Percentiles rank a stretch among this genome's conserved stretches.
These are phyloP conservation scores for Hyposmocoma kahamanoa DNA, from an alignment of 1,140 invertebrate species.

Conservation along the genomic window DNA sequence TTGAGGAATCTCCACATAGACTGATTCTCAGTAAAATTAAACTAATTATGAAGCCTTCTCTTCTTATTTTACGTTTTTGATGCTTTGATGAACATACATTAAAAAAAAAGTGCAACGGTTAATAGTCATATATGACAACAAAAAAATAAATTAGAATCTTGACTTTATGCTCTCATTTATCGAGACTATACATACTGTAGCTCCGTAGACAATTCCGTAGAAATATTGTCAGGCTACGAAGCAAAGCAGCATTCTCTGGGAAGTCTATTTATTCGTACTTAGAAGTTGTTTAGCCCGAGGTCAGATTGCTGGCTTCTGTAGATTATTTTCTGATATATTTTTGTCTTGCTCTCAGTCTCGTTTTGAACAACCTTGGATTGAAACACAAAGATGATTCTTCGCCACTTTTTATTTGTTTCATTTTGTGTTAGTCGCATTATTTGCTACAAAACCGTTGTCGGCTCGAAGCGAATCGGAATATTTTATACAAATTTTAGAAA, in stretches of 20 bases:
- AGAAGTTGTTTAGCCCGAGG: too few species aligned
- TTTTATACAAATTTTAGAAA: conserved; percentile 72
- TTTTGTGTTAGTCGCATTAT: conserved; percentile 40
- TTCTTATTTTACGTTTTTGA: background rate
- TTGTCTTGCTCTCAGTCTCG: conserved; percentile 12
- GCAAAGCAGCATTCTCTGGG: too few species aligned
- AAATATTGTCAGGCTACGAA: background rate
- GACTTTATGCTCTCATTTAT: background rate
- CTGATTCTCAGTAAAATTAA: conserved; percentile 8
- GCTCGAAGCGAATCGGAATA: conserved; percentile 57
- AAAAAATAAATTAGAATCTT: background rate
- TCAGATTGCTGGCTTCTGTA: too few species aligned
- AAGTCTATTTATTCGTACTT: too few species aligned
- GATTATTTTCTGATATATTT: too few species aligned
- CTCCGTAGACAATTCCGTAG: background rate
- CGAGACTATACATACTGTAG: background rate
- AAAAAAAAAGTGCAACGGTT: background rate
- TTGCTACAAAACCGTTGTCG: conserved; percentile 41
- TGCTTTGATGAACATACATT: background rate
- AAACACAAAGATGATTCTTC: conserved; percentile 24
- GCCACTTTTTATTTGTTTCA: conserved; percentile 22
- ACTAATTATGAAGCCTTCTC: conserved; percentile 5
- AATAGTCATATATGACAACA: too few species aligned
- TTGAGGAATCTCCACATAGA: conserved; percentile 34
- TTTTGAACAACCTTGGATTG: conserved; percentile 10